phyloP scores from a whole-genome alignment of 2,888 invertebrate genomes.

The Isoperla grammatica region DNA sequence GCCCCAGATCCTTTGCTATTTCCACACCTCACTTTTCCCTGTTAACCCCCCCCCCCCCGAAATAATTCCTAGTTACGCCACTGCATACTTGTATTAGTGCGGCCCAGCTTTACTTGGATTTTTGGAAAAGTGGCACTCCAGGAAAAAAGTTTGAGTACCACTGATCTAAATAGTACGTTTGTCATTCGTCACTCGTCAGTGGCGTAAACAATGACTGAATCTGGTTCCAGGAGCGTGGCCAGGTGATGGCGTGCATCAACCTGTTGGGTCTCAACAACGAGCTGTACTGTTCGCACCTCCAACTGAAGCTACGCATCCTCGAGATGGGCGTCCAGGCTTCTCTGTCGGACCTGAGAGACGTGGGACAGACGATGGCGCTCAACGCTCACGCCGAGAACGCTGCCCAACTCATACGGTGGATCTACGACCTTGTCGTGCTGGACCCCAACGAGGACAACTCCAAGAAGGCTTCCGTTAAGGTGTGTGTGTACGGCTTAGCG shows the following conservation, averaged over 20 bases:
- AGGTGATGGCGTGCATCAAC: constrained; percentile 56
- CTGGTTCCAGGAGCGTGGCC: constrained; percentile 47
- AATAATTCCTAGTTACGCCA: no score
- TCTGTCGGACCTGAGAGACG: constrained; percentile 51
- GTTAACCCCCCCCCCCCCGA: no score
- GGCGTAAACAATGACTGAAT: no score
- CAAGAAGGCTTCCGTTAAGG: constrained; percentile 48
- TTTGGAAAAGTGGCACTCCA: no score
- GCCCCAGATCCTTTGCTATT: no score
- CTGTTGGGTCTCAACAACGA: constrained; percentile 51
- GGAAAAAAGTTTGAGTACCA: no score
- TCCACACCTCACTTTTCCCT: no score
- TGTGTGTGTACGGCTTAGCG: no score
- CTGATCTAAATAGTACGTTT: no score
- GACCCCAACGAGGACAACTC: constrained; percentile 49
- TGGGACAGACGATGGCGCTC: constrained; percentile 42
- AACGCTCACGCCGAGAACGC: constrained; percentile 50
- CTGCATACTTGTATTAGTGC: no score
- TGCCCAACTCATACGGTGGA: constrained; percentile 51
- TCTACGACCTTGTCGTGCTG: constrained; percentile 52
- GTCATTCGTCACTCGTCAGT: no score
- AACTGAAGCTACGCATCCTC: constrained; percentile 50
- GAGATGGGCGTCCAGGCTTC: constrained; percentile 57
- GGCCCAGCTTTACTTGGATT: no score
- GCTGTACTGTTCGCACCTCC: constrained; percentile 50